phyloP scores from a whole-genome alignment of 2,888 invertebrate species.

The Nesidiocoris tenuis region DNA sequence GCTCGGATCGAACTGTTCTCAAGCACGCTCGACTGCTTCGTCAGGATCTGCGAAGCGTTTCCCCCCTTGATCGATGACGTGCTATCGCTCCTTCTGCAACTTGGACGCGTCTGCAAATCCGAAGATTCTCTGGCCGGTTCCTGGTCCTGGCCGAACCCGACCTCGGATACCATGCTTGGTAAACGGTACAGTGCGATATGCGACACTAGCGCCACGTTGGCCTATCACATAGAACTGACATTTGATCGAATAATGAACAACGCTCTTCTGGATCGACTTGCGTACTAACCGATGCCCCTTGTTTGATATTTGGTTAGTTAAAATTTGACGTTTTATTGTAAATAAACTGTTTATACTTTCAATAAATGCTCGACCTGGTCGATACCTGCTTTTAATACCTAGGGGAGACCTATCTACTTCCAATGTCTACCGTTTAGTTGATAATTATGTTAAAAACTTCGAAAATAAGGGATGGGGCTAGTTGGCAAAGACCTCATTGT shows the following conservation, averaged over 20 bases:
- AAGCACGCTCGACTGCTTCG: slow-evolving; percentile 80
- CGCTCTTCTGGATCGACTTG: slow-evolving; percentile 55
- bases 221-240: slow-evolving; percentile 55
- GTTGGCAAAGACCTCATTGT: too few species aligned
- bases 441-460: too few species aligned
- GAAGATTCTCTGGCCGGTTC: slow-evolving; percentile 70
- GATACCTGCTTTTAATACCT: too few species aligned
- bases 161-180: background rate
- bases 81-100: slow-evolving; percentile 76
- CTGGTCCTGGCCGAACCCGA: slow-evolving; percentile 43
- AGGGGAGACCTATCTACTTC: too few species aligned
- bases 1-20: slow-evolving; percentile 79
- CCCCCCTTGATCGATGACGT: slow-evolving; percentile 90
- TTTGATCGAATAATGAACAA: slow-evolving; percentile 55
- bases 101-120: slow-evolving; percentile 81
- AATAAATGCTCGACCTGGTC: too few species aligned
- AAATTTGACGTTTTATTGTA: too few species aligned
- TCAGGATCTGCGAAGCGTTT: slow-evolving; percentile 85
- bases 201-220: slow-evolving; percentile 23
- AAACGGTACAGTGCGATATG: background rate
- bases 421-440: too few species aligned
- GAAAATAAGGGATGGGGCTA: too few species aligned
- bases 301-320: too few species aligned
- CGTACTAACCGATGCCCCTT: slow-evolving; percentile 23
- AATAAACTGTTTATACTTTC: too few species aligned